These are phyloP conservation scores for Acronicta alni DNA, from an alignment of 2,888 invertebrate genomes.

Conservation along the genomic window DNA sequence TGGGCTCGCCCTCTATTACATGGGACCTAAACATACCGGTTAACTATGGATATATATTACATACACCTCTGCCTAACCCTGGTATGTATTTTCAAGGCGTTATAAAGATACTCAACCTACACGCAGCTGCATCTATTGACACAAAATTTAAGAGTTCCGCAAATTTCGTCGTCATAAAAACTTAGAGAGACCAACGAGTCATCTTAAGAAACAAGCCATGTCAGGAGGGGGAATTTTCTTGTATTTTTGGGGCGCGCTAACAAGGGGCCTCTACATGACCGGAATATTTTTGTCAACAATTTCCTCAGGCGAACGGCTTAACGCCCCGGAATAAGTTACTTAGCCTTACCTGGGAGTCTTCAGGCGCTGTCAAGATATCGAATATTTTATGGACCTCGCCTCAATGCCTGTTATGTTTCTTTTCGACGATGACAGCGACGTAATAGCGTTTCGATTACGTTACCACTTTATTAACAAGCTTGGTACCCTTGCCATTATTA, in stretches of 20 bases:
- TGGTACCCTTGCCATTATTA: slow-evolving; percentile 21
- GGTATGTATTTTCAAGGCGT: slow-evolving; percentile 61
- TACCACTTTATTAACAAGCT: slow-evolving; percentile 52
- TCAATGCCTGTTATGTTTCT: slow-evolving; percentile 67
- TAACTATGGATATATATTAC: no score
- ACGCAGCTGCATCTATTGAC: slow-evolving; percentile 75
- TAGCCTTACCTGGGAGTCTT: slow-evolving; percentile 79
- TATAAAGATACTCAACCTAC: slow-evolving; percentile 62
- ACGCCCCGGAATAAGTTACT: slow-evolving; percentile 80
- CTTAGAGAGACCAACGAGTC: slow-evolving; percentile 71
- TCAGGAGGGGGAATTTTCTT: slow-evolving; percentile 76
- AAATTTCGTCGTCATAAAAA: slow-evolving; percentile 75
- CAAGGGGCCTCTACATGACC: slow-evolving; percentile 85
- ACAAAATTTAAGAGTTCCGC: slow-evolving; percentile 77
- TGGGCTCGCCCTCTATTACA: no score
- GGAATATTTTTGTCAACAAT: slow-evolving; percentile 87
- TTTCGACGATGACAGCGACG: slow-evolving; percentile 57
- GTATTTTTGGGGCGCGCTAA: slow-evolving; percentile 82
- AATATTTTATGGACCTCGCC: slow-evolving; percentile 72
- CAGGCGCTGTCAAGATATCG: slow-evolving; percentile 72
- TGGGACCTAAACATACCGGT: no score
- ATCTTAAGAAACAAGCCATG: slow-evolving; percentile 76
- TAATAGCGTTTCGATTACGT: slow-evolving; percentile 66
- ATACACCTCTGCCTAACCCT: no score
- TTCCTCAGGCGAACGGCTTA: slow-evolving; percentile 83